Base-by-base conservation (phyloP, 2,888 invertebrate genomes). In the Chrysina gloriosa region DNA sequence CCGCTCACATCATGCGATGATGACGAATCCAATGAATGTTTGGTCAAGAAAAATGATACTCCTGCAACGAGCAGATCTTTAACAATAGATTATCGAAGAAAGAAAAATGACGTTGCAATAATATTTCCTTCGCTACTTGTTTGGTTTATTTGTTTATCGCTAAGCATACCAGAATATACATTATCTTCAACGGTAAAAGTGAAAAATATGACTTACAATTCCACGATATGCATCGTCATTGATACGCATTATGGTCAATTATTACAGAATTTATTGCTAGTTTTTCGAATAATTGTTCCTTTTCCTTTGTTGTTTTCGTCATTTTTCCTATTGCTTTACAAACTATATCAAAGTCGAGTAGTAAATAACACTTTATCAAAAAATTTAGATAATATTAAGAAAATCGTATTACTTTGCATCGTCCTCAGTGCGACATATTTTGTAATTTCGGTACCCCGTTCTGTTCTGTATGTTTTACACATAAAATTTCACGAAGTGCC, bases 101-200 rank as follows among this genome's bases (percentile, higher is more conserved):
- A 82, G 27, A 83, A 84, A 69, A 82, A 79, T 29, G 78, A 80
- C 65, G 80, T 89, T 34, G 84, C 87, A 9, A 85, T 87, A 23
- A 78, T 85, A 34, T 83, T 86, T 52, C 89, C 89, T 0, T 83
- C 85, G 21, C 76, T 86, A 65, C 85, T 88, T 71, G 84, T 89
- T 52, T 89, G 89, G 89, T 83, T 88, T 70, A 77, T 88, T 52
- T 84, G 87, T 31, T 77, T 85, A 45, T 89, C 89, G 0, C 78
- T 89, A 31, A 88, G 89, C 77, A 84, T 89, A 52, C 89, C 89
- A 6, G 86, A 87, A 73, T 87, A 86, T 77, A 83, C 84, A 25
- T 79, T 88, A 70, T 85, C 88, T 3, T 84, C 86, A 3, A 84
- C 84, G 47, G 78, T 86, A 50, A 80, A 82, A 68, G 75, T 83